A percentile compares a stretch with the other conserved stretches of the same genome.
Evolutionary conservation across 1,140 invertebrate genomes (phyloP).

Genomic region (Anadara kagoshimensis): DNA sequence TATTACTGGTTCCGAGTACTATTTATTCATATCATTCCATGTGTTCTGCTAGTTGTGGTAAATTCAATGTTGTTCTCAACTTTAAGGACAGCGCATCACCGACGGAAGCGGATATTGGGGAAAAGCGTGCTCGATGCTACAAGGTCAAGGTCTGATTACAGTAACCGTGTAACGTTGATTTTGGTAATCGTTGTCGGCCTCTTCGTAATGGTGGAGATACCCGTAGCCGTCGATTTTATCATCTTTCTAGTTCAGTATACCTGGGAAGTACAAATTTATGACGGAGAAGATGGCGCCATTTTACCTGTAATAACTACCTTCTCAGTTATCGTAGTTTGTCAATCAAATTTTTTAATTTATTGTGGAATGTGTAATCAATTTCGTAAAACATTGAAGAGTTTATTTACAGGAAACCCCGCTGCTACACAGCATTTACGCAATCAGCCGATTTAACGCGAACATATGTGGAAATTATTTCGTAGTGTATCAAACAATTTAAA

Average conservation of each 20-base stretch:
- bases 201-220: constrained; percentile 92
- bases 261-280: constrained; percentile 71
- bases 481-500: no score
- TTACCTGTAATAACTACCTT: constrained; percentile 83
- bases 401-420: no score
- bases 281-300: constrained; percentile 35
- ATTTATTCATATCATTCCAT: no score
- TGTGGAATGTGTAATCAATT: constrained; percentile 96
- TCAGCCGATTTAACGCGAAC: no score
- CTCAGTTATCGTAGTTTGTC: constrained; percentile 92
- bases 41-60: no score
- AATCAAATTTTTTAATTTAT: constrained; percentile 96
- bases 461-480: no score
- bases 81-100: no score
- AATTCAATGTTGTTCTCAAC: no score
- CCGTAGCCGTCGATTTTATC: constrained; percentile 84
- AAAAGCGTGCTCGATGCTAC: constrained; percentile 88
- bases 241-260: constrained; percentile 86
- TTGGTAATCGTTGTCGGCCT: constrained; percentile 95
- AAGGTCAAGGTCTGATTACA: constrained; percentile 91
- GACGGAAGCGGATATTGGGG: no score
- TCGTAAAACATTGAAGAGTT: no score
- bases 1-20: no score
- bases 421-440: no score
- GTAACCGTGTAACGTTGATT: constrained; percentile 95